phyloP scores from a whole-genome alignment of 2,888 invertebrate genomes.

The Corythucha ciliata region DNA sequence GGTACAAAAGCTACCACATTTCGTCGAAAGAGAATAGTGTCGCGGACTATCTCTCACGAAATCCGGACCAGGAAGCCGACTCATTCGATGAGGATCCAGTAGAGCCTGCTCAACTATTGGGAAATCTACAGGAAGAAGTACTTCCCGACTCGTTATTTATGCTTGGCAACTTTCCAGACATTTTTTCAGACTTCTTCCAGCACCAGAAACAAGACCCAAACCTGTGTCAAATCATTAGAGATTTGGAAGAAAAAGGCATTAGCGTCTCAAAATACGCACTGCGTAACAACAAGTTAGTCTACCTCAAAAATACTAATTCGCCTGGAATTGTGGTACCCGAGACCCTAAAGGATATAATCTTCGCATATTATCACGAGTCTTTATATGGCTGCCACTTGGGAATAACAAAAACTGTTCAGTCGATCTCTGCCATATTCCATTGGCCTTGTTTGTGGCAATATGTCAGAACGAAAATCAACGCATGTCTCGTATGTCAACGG shows the following conservation, averaged over 20 bases:
- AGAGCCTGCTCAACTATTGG: not conserved
- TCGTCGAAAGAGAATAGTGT: not conserved
- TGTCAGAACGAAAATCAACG: not conserved
- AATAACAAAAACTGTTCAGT: not conserved
- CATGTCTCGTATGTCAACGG: slow-evolving; percentile 1
- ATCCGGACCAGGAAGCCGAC: not conserved
- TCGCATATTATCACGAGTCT: slow-evolving; percentile 8
- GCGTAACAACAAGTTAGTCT: no score
- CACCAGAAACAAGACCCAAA: not conserved
- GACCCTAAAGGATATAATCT: not conserved
- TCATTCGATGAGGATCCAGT: not conserved
- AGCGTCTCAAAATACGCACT: not conserved
- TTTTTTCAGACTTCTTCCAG: slow-evolving; percentile 4
- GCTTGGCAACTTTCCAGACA: no score
- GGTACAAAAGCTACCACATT: slow-evolving; percentile 1
- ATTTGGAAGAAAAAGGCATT: not conserved
- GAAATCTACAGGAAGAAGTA: slow-evolving; percentile 3
- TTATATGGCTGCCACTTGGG: not conserved
- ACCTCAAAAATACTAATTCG: no score
- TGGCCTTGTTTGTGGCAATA: slow-evolving; percentile 3
- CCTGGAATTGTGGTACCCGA: slow-evolving; percentile 8
- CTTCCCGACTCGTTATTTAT: no score
- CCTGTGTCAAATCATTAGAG: not conserved
- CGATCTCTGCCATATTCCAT: slow-evolving; percentile 1
- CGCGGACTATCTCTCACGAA: slow-evolving; percentile 14